Base-by-base conservation (phyloP, 2,113 vertebrate genomes). In the Epinephelus fuscoguttatus region DNA sequence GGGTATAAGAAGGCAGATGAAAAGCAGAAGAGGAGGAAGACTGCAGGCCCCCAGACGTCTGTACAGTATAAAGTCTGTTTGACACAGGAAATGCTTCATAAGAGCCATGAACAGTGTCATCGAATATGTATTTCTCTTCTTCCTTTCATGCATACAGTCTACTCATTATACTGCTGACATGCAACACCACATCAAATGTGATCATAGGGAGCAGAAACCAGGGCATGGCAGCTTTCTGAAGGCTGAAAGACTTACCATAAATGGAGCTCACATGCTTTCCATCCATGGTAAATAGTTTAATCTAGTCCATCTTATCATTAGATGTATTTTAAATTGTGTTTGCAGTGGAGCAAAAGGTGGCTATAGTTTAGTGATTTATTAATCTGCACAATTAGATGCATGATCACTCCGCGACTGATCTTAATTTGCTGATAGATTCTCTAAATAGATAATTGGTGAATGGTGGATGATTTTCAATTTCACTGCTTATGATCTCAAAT, bases 161-260 rank as follows among this genome's bases (percentile, higher is more conserved):
- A 30, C 53, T 84, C 80, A 70, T 87, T 85, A 37, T 59, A n/a
- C 56, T 45, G 6, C 42, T 70, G 84, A 69, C 60, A 79, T 70
- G 55, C 53, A 72, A 62, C 67, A 25, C n/a, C 78, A 77, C 73
- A 74, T 79, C 61, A 82, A 77, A 75, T 55, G 47, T 52, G 63
- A 78, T 77, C 49, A 78, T 4, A 21, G 68, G 59, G 56, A 84
- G 74, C 3, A 72, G 82, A 79, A 81, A 80, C 27, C 27, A 70
- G 77, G 64, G 55, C 60, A 67, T 2, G 60, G 55, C 76, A 63
- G 63, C 84, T 76, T 84, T 78, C 37, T 75, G 50, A 81, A 62
- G 37, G 63, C 59, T 30, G 23, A 78, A 79, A 86, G 25, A 68
- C 30, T 63, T 25, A 40, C 40, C 63, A 60, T 47, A 78, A 78